Conservation (phyloP, 2,888 invertebrate species). For the Plebejus anna region DNA sequence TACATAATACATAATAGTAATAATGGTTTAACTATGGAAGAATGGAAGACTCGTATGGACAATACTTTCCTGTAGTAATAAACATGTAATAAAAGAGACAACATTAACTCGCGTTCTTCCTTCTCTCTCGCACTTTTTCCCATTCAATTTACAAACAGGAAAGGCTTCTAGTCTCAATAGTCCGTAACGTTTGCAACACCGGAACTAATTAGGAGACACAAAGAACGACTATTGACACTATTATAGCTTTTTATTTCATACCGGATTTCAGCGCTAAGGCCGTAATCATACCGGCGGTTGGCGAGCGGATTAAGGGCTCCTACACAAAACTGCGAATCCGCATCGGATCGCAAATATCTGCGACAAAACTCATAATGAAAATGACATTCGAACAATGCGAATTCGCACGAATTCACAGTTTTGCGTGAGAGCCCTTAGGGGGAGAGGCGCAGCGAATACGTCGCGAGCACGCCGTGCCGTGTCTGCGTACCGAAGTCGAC, state of each 20-base stretch:
- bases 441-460: background rate
- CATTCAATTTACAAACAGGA: background rate
- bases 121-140: background rate
- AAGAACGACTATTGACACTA: slow-evolving; percentile 23
- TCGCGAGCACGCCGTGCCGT: background rate
- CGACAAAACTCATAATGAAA: no score
- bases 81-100: background rate
- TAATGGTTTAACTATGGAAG: background rate
- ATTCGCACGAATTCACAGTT: no score
- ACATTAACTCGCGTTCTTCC: background rate
- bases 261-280: slow-evolving; percentile 10
- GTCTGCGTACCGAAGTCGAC: background rate
- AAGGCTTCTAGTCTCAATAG: background rate
- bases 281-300: background rate
- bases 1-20: background rate
- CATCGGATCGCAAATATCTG: no score
- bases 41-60: background rate
- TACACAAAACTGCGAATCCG: no score
- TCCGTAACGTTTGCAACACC: background rate
- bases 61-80: no score
- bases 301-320: background rate
- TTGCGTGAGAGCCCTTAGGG: no score
- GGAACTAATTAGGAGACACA: slow-evolving; percentile 23
- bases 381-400: no score
- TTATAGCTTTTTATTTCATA: slow-evolving; percentile 6